Conservation (phyloP, 2,888 invertebrate species). For the Eurytoma adleriae region DNA sequence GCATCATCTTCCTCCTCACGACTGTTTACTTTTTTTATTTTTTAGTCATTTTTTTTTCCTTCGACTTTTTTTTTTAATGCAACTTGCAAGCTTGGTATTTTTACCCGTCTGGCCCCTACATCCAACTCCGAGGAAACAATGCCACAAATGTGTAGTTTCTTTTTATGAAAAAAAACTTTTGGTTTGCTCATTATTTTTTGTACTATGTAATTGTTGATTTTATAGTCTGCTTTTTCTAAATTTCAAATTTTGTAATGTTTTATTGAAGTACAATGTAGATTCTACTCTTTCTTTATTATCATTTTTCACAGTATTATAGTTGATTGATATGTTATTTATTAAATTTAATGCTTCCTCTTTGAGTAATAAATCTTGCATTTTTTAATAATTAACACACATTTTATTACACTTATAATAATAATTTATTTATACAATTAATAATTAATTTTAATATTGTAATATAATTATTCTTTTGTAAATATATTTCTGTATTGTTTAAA, state of each 20-base stretch:
- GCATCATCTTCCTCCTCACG: slow-evolving; percentile 27
- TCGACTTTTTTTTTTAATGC: background rate
- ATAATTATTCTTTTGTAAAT: background rate
- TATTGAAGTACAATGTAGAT: background rate
- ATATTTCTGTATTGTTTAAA: background rate
- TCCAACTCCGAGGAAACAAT: background rate
- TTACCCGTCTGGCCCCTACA: background rate
- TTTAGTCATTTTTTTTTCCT: background rate
- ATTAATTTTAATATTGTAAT: too few relatives aligned
- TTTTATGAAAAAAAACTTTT: background rate
- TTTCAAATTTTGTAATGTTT: background rate
- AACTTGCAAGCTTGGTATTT: background rate
- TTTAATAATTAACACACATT: background rate
- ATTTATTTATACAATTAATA: too few relatives aligned
- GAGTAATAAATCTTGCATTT: slow-evolving; percentile 7
- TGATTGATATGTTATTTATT: background rate
- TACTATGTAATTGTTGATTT: background rate
- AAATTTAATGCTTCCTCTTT: slow-evolving; percentile 13
- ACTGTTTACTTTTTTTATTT: slow-evolving; percentile 3
- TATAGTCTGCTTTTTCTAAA: background rate
- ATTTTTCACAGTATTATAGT: too few relatives aligned
- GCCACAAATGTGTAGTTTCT: background rate
- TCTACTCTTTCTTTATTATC: background rate
- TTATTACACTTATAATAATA: background rate
- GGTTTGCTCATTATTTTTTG: background rate